Conservation (phyloP, 2,888 invertebrate species). For the Sisyra nigra region DNA sequence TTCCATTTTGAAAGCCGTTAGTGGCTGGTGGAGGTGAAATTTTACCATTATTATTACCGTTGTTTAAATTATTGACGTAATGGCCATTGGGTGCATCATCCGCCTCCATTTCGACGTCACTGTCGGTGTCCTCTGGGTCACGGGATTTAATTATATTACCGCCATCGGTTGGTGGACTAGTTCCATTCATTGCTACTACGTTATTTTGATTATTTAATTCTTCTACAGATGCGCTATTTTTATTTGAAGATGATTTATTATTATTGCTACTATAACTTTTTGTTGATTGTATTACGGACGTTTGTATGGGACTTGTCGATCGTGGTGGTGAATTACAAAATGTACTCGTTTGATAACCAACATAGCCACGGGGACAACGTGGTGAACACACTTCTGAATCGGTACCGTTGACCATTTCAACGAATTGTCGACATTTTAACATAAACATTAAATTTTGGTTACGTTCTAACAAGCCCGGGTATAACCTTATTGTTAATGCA, state of each 20-base stretch:
- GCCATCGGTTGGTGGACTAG: conserved; percentile 17
- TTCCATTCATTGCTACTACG: conserved; percentile 28
- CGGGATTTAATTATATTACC: conserved; percentile 21
- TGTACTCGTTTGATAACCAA: conserved; percentile 12
- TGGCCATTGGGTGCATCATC: conserved; percentile 28
- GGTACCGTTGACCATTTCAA: conserved; percentile 93
- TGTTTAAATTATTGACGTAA: conserved; percentile 17
- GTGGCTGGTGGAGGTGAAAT: conserved; percentile 15
- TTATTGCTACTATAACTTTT: conserved; percentile 27
- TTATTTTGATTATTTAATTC: conserved; percentile 36
- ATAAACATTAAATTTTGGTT: conserved; percentile 86
- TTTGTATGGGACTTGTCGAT: conserved; percentile 42
- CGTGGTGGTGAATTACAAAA: conserved; percentile 9
- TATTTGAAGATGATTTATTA: conserved; percentile 12
- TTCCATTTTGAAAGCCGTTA: conserved; percentile 46
- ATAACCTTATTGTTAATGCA: conserved; percentile 71
- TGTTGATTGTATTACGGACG: conserved; percentile 74
- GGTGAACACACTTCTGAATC: conserved; percentile 48
- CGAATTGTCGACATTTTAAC: conserved; percentile 95
- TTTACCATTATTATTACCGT: conserved; percentile 19
- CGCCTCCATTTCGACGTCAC: conserved; percentile 37
- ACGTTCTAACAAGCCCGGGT: conserved; percentile 84
- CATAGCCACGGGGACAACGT: conserved; percentile 22
- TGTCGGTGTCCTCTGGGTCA: conserved; percentile 22
- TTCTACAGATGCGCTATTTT: conserved; percentile 22